Evolutionary conservation across 1,140 invertebrate species (phyloP).

Genomic region (Galendromus occidentalis): DNA sequence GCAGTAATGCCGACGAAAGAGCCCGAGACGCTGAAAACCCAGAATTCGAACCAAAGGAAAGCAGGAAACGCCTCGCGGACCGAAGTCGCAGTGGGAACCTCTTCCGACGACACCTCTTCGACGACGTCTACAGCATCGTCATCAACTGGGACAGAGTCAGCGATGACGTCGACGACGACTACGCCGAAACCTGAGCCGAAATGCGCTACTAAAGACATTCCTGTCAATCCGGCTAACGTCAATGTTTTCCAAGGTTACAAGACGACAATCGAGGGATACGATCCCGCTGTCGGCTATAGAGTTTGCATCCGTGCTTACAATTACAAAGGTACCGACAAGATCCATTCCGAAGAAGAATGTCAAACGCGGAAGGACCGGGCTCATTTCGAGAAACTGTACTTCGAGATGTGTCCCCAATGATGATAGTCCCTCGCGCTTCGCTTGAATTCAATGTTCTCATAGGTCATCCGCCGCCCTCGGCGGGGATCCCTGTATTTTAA

Average conservation of each 20-base stretch:
- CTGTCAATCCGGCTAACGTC: not conserved
- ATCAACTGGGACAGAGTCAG: not conserved
- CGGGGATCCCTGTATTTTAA: too few species aligned
- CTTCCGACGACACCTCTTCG: not conserved
- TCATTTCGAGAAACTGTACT: not conserved
- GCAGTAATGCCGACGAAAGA: not conserved
- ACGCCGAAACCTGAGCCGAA: not conserved
- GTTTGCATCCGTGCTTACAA: slow-evolving; percentile 3
- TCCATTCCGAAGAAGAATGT: not conserved
- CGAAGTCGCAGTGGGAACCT: not conserved
- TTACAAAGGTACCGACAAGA: slow-evolving; percentile 6
- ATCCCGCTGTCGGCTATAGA: not conserved
- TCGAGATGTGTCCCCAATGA: slow-evolving; percentile 7
- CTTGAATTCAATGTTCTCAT: too few species aligned
- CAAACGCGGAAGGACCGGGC: not conserved
- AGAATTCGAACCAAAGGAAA: not conserved
- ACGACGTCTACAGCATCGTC: not conserved
- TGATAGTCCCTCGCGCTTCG: too few species aligned
- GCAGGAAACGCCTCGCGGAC: not conserved
- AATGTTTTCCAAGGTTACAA: slow-evolving; percentile 1
- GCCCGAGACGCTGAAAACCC: not conserved
- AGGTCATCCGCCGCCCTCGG: too few species aligned
- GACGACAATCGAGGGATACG: not conserved
- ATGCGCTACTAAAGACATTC: not conserved
- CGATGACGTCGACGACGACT: not conserved